Evolutionary conservation across 2,888 invertebrate genomes (phyloP), one percentile per base, ranked within the genome.

Genomic region (Sesia apiformis): DNA sequence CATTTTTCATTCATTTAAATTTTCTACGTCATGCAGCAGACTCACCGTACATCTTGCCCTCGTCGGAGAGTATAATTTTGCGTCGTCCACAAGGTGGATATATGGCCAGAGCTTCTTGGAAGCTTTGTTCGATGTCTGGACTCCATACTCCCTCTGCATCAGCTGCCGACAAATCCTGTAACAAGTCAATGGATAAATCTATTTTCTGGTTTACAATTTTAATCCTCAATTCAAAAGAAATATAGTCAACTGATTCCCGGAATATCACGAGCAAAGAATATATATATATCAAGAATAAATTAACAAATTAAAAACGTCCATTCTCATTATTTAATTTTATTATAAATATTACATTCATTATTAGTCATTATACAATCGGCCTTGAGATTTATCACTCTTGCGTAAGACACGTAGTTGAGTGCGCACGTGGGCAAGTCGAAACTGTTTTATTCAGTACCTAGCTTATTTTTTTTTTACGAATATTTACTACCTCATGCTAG

Each of bases 31-130:
- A 23, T 23, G 23, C 23, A 23, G 23, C 23, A 74, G 78, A 96
- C 98, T 96, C 92, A 99, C 99, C 99, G 93, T 99, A 99, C 99
- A 99, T 99, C 94, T 99, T 99, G 82, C 99, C 99, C 92, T 99
- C 99, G 89, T 99, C 99, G 71, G 98, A 98, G 74, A 99, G 94
- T 74, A 99, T 99, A 84, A 99, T 99, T 93, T 99, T 99, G 86
- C 99, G 93, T 73, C 99, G 91, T 65, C 99, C 99, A 90, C 99
- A 99, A 62, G 99, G 99, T 60, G 99, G 99, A 91, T 99, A 99
- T 84, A 99, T 99, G 76, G 98, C 98, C 82, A 99, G 93, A 64
- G 99, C 99, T 91, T 99, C 99, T 89, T 99, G 99, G 91, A 99
- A 99, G 91, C 98, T 98, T 91, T 99, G 99, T 90, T 99, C 99